phyloP scores from a whole-genome alignment of 2,888 invertebrate genomes.

The Caenorhabditis drosophilae region DNA sequence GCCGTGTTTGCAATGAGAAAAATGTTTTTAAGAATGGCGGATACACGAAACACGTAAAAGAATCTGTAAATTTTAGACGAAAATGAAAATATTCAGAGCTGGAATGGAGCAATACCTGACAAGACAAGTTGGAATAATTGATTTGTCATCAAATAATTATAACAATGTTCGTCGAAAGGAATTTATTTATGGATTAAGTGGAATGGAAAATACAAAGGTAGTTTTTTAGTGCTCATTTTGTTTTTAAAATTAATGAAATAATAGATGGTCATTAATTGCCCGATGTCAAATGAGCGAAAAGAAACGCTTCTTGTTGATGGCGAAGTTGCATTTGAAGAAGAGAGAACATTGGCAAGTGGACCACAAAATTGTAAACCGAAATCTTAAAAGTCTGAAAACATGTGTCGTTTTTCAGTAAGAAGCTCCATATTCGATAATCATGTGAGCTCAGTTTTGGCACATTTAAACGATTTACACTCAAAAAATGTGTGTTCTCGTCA shows the following conservation, averaged over 20 bases:
- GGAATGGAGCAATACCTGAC: constrained; percentile 46
- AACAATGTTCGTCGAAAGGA: constrained; percentile 18
- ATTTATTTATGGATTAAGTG: constrained; percentile 10
- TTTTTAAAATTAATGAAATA: not conserved
- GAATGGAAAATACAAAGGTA: not conserved
- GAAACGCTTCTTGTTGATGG: constrained; percentile 18
- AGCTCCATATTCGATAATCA: constrained; percentile 14
- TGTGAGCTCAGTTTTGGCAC: constrained; percentile 22
- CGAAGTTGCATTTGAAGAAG: constrained; percentile 29
- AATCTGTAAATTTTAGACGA: not conserved
- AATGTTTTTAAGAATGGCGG: constrained; percentile 39
- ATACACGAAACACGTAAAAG: constrained; percentile 27
- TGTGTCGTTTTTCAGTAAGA: constrained; percentile 8
- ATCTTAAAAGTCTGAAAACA: too few relatives aligned
- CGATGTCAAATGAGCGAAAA: constrained; percentile 8
- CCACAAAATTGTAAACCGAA: too few relatives aligned
- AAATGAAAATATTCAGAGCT: constrained; percentile 16
- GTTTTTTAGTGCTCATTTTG: not conserved
- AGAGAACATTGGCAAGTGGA: constrained; percentile 8
- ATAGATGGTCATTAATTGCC: constrained; percentile 14
- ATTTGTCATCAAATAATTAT: constrained; percentile 25
- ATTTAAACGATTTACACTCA: constrained; percentile 28
- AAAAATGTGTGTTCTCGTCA: constrained; percentile 8
- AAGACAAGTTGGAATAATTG: constrained; percentile 44
- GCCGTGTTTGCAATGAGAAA: constrained; percentile 24